Conservation (phyloP, 2,797 vertebrate species). For the Coregonus suidteri region DNA sequence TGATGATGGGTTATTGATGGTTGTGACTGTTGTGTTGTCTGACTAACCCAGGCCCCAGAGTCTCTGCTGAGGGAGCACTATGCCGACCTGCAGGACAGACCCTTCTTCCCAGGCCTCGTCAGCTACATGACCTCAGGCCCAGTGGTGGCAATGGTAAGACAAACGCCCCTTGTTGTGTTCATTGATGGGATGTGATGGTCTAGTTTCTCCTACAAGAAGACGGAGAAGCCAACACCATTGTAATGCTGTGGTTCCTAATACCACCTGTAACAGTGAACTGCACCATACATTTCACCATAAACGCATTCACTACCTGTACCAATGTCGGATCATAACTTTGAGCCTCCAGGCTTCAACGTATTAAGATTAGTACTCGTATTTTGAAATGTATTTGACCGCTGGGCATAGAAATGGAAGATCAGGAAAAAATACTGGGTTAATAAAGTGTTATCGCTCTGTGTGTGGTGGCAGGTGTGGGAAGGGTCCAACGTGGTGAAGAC, state of each 20-base stretch:
- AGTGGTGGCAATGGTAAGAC: conserved; percentile 90
- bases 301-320: background rate
- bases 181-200: background rate
- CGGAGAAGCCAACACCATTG: background rate
- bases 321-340: background rate
- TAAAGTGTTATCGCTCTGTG: background rate
- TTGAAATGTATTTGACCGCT: background rate
- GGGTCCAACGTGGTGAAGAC: conserved; percentile 88
- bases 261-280: too few relatives aligned
- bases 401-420: background rate
- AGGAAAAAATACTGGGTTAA: background rate
- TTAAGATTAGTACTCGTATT: background rate
- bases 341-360: background rate
- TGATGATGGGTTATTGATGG: background rate
- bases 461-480: conserved; percentile 86
- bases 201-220: background rate
- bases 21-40: background rate
- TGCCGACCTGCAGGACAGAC: conserved; percentile 83
- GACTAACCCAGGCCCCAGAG: conserved; percentile 77
- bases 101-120: conserved; percentile 85
- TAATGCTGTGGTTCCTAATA: background rate
- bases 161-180: background rate
- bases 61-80: conserved; percentile 88
- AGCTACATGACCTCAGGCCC: conserved; percentile 90
- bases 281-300: background rate